These are phyloP conservation scores for Sclerurus mexicanus DNA, from an alignment of 2,113 vertebrate genomes.

Conservation along the genomic window DNA sequence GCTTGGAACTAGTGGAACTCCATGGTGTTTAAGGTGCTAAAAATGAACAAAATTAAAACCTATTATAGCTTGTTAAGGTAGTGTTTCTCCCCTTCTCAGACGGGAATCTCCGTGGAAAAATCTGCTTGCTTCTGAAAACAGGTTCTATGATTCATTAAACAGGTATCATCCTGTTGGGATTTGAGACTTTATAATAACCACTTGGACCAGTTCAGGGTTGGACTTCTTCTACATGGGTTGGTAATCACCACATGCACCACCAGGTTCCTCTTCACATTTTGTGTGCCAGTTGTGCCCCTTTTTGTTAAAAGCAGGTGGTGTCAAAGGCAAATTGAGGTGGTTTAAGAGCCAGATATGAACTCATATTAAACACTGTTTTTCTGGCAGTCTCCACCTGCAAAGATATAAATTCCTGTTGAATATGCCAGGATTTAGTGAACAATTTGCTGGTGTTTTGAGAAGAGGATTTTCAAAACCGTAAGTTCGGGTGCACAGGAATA, in stretches of 20 bases:
- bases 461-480: neutral
- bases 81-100: constrained; percentile 88
- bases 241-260: constrained; percentile 69
- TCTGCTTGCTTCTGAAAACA: constrained; percentile 88
- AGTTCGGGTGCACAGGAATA: neutral
- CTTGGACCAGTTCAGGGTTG: constrained; percentile 50
- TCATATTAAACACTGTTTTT: neutral
- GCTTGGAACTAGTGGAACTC: neutral
- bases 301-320: neutral
- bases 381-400: neutral
- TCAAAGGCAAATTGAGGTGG: neutral
- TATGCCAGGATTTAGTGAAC: neutral
- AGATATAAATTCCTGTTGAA: neutral
- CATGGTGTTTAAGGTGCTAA: constrained; percentile 5
- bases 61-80: constrained; percentile 72
- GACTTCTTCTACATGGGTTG: constrained; percentile 73
- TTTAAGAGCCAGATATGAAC: neutral
- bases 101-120: constrained; percentile 91
- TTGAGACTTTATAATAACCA: constrained; percentile 72
- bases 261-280: neutral
- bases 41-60: constrained; percentile 10
- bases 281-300: neutral
- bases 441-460: neutral
- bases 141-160: constrained; percentile 85
- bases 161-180: constrained; percentile 84